Base-by-base conservation (phyloP, 2,113 vertebrate genomes). In the Ornithorhynchus anatinus region DNA sequence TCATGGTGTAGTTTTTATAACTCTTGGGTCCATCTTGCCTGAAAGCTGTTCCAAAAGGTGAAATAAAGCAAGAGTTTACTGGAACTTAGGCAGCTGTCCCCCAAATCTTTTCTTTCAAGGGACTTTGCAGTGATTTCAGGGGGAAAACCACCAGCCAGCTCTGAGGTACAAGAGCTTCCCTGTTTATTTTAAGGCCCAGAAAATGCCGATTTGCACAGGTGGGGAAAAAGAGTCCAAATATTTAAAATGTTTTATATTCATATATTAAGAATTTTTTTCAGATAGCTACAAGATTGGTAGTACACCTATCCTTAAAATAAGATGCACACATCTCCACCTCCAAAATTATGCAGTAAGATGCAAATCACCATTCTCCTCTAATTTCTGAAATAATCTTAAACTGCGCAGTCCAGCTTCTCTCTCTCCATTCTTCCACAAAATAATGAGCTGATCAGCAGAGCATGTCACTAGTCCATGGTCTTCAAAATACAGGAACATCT, bases 101-200 rank as follows among this genome's bases (percentile, higher is more conserved):
- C n/a, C n/a, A n/a, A n/a, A n/a, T n/a, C n/a, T n/a, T n/a, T n/a
- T n/a, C n/a, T n/a, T n/a, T n/a, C n/a, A n/a, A n/a, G n/a, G n/a
- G n/a, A n/a, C n/a, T n/a, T n/a, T n/a, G n/a, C n/a, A n/a, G n/a
- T n/a, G n/a, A n/a, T n/a, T n/a, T n/a, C n/a, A n/a, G n/a, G n/a
- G n/a, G 84, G 97, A 99, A 89, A 99, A 96, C 67, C 97, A 99
- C 86, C 97, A 99, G 65, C 94, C 96, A 0, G 96, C 97, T 11
- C 89, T 99, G 70, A 96, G 97, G 0, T 99, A 99, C 87, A 97
- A 99, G n/a, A n/a, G n/a, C n/a, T n/a, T n/a, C n/a, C n/a, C n/a
- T n/a, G n/a, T n/a, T n/a, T n/a, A n/a, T n/a, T n/a, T n/a, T n/a
- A n/a, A n/a, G n/a, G n/a, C n/a, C n/a, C n/a, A n/a, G n/a, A n/a